Percentiles rank a stretch among this genome's conserved stretches.
These are phyloP conservation scores for Malacoraja senta DNA, from an alignment of 2,797 vertebrate species.

Conservation along the genomic window DNA sequence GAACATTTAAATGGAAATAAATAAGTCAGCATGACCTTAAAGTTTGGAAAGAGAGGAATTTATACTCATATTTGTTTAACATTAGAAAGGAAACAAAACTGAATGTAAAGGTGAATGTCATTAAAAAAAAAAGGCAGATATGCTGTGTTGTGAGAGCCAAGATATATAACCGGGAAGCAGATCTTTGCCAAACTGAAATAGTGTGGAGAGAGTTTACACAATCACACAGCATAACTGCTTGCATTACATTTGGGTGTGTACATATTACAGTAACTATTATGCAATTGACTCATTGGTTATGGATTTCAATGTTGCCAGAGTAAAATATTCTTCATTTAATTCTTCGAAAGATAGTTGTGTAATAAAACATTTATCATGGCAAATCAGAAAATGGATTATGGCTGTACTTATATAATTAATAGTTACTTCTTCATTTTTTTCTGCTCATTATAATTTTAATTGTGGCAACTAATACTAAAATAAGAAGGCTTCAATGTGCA, in stretches of 20 bases:
- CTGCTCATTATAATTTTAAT: neutral
- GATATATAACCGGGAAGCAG: neutral
- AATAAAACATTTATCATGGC: neutral
- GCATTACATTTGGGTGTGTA: neutral
- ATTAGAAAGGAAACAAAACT: neutral
- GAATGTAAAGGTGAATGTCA: neutral
- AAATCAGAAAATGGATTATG: neutral
- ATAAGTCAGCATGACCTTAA: neutral
- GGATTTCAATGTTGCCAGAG: neutral
- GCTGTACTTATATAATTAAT: neutral
- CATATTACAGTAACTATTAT: neutral
- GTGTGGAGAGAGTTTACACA: neutral
- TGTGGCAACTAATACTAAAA: too few species aligned
- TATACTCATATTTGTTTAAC: neutral
- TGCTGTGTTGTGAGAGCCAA: neutral
- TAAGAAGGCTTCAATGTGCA: too few species aligned
- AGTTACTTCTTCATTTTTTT: too few species aligned
- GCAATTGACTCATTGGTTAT: conserved; percentile 20
- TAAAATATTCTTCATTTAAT: neutral
- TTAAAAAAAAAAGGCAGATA: neutral
- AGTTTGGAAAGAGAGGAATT: neutral
- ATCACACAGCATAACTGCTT: neutral
- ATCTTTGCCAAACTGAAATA: neutral
- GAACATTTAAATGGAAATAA: too few species aligned
- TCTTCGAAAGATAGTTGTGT: neutral